Percentiles rank a stretch among this genome's conserved stretches.
Evolutionary conservation across 2,113 vertebrate species (phyloP).

Genomic region (Trichomycterus rosablanca): DNA sequence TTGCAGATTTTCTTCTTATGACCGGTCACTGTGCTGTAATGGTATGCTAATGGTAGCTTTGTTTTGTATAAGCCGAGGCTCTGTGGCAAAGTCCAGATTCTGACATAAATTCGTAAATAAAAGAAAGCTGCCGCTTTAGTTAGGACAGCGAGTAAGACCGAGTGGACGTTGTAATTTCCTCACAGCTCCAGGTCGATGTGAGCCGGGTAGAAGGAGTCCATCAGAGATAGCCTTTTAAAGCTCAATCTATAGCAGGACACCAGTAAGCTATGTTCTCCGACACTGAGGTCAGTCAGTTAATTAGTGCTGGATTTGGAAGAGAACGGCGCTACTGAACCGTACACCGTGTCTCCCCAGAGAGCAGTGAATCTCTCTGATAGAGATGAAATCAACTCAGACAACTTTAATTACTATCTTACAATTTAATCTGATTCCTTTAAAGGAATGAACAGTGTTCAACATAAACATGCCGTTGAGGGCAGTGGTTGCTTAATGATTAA

Average conservation of each 20-base stretch:
- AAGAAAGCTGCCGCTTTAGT: too few species aligned
- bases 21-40: too few species aligned
- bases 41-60: too few species aligned
- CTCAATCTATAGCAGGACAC: slow-evolving; percentile 59
- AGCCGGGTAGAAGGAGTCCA: slow-evolving; percentile 54
- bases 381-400: not conserved
- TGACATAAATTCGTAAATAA: too few species aligned
- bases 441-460: too few species aligned
- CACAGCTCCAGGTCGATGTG: slow-evolving; percentile 47
- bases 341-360: slow-evolving; percentile 13
- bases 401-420: not conserved
- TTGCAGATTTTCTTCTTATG: too few species aligned
- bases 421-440: not conserved
- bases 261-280: slow-evolving; percentile 44
- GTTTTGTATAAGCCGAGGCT: too few species aligned
- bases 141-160: slow-evolving; percentile 23
- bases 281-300: slow-evolving; percentile 52
- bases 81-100: too few species aligned
- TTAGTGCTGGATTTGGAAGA: slow-evolving; percentile 43
- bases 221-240: slow-evolving; percentile 45
- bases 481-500: too few species aligned
- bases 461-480: too few species aligned
- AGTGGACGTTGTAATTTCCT: slow-evolving; percentile 44
- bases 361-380: not conserved
- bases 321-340: slow-evolving; percentile 38